Evolutionary conservation across 2,888 invertebrate genomes (phyloP).

Genomic region (Erebia aethiops): DNA sequence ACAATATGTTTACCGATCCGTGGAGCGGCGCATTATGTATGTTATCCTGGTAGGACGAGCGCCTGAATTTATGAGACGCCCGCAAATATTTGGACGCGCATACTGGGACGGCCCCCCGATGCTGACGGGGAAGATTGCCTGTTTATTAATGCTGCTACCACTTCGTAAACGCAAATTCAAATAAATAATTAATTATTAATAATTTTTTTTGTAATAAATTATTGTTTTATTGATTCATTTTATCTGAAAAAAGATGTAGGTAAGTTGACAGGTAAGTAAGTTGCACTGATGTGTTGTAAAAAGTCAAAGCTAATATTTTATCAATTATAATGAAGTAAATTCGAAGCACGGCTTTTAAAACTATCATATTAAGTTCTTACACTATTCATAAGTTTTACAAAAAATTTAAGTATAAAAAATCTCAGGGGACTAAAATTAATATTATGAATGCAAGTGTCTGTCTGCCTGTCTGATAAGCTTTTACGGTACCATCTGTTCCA

Average conservation of each 20-base stretch:
- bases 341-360: too few species aligned
- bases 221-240: not conserved
- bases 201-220: too few species aligned
- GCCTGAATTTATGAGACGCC: slow-evolving; percentile 79
- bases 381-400: too few species aligned
- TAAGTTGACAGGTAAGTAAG: not conserved
- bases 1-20: slow-evolving; percentile 83
- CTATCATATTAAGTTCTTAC: too few species aligned
- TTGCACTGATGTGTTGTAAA: too few species aligned
- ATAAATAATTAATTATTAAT: not conserved
- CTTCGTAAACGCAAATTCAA: not conserved
- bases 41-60: slow-evolving; percentile 78
- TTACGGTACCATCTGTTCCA: too few species aligned
- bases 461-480: too few species aligned
- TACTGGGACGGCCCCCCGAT: slow-evolving; percentile 63
- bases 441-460: too few species aligned
- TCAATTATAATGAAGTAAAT: too few species aligned
- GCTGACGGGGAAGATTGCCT: slow-evolving; percentile 78
- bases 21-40: slow-evolving; percentile 80
- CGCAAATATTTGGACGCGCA: slow-evolving; percentile 80
- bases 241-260: not conserved
- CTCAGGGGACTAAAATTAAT: too few species aligned
- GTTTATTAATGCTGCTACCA: slow-evolving; percentile 35
- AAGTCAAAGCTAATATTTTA: too few species aligned
- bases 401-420: too few species aligned